Percentiles rank a stretch among this genome's conserved stretches.
These are phyloP conservation scores for Drosophila paulistorum DNA, from an alignment of 1,140 invertebrate species.

Conservation along the genomic window DNA sequence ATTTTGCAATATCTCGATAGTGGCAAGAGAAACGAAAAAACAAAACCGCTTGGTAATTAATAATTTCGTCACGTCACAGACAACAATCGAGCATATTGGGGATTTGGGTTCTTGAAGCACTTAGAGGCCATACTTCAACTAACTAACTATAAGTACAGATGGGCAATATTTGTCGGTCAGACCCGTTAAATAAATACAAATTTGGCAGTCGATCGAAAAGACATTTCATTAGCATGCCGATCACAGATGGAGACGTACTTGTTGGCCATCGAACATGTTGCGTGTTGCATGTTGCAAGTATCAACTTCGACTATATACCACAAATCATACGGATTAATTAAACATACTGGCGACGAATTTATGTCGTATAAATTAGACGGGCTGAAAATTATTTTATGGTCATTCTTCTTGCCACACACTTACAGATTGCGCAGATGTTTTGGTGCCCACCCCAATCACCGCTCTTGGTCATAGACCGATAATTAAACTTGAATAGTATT, in stretches of 20 bases:
- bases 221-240: constrained; percentile 39
- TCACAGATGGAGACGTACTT: background rate
- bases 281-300: background rate
- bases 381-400: constrained; percentile 66
- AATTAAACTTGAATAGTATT: constrained; percentile 1
- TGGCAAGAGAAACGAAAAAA: constrained; percentile 30
- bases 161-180: constrained; percentile 28
- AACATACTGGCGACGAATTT: constrained; percentile 15
- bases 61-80: constrained; percentile 48
- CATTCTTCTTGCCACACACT: constrained; percentile 71
- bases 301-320: background rate
- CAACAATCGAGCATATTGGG: constrained; percentile 22
- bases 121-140: constrained; percentile 38
- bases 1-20: constrained; percentile 43
- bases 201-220: constrained; percentile 33
- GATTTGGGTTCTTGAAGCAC: constrained; percentile 51
- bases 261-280: constrained; percentile 42
- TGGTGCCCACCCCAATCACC: constrained; percentile 26
- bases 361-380: constrained; percentile 63
- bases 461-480: constrained; percentile 30
- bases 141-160: constrained; percentile 12
- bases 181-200: constrained; percentile 57
- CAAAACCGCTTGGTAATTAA: constrained; percentile 39
- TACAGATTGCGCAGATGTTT: constrained; percentile 49
- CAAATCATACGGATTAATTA: constrained; percentile 5